Evolutionary conservation across 2,113 vertebrate genomes (phyloP), one percentile per base, ranked within the genome.

Genomic region (Scophthalmus maximus): DNA sequence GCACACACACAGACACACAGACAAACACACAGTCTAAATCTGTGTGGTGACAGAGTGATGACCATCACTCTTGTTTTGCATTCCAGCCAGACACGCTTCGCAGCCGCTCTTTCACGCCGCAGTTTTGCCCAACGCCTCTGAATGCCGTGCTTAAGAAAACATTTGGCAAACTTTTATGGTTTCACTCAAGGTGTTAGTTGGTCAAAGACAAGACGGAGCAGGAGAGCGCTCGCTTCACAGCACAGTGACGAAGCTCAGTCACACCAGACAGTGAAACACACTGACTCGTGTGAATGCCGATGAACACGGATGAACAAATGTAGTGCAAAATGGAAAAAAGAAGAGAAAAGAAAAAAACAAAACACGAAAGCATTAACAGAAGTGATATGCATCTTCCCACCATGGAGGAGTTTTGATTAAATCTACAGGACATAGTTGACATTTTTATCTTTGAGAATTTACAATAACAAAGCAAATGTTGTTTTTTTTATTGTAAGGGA

Each of bases 31-130:
- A 66, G 66, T 4, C 20, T 46, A 10, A 62, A 60, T 67, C 47
- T 73, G 49, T 4, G 2, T 12, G 68, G 62, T 86, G 85, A 86
- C 79, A 69, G 89, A 88, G 80, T 63, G 78, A 87, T 79, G 82
- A 76, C 81, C 83, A 38, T 32, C 71, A 58, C 65, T 62, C 29
- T 64, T 93, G 85, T 91, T 90, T 87, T 92, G 82, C 89, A 90
- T 92, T 92, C 85, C 88, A 73, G 67, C 32, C 57, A 12, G 44
- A 64, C 79, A 78, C 36, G 81, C 90, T 88, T 64, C 69, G 59
- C 82, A 51, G 87, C 51, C 38, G 12, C 73, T 82, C 81, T 85
- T 87, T 90, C 50, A 78, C n/a, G 75, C 84, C 44, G 49, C 76
- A 76, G 84, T 82, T 83, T 82, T 80, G 76, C 78, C 46, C 42